Conservation (phyloP, 2,888 invertebrate genomes). For the Criorhina ranunculi region DNA sequence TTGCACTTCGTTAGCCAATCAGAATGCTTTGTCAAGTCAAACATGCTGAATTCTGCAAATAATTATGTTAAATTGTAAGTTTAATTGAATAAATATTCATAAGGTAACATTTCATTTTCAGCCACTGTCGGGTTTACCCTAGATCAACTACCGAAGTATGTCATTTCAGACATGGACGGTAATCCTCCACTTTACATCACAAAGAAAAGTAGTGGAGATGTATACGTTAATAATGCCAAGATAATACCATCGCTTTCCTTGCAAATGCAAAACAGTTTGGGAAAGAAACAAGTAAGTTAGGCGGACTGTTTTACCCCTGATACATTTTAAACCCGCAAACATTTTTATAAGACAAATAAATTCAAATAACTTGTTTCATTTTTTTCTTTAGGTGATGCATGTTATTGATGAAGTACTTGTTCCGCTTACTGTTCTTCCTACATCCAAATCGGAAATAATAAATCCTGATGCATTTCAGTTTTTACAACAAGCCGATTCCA, state of each 20-base stretch:
- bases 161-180: conserved; percentile 92
- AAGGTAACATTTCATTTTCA: conserved; percentile 84
- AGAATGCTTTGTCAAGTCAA: no score
- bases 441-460: conserved; percentile 88
- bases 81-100: conserved; percentile 46
- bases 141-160: conserved; percentile 85
- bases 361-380: not conserved
- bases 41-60: not conserved
- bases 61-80: conserved; percentile 1
- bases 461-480: conserved; percentile 94
- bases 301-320: not conserved
- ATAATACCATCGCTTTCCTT: conserved; percentile 89
- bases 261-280: conserved; percentile 87
- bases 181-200: conserved; percentile 95
- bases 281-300: conserved; percentile 87
- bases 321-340: not conserved
- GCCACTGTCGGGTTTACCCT: conserved; percentile 91
- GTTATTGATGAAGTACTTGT: conserved; percentile 94
- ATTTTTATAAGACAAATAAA: not conserved
- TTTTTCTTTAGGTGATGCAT: conserved; percentile 89
- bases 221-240: conserved; percentile 94
- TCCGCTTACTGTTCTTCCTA: conserved; percentile 89
- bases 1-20: no score
- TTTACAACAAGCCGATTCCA: conserved; percentile 90
- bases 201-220: conserved; percentile 88